Evolutionary conservation across 2,797 vertebrate genomes (phyloP).

Genomic region (Rhabdophis nuchalis): DNA sequence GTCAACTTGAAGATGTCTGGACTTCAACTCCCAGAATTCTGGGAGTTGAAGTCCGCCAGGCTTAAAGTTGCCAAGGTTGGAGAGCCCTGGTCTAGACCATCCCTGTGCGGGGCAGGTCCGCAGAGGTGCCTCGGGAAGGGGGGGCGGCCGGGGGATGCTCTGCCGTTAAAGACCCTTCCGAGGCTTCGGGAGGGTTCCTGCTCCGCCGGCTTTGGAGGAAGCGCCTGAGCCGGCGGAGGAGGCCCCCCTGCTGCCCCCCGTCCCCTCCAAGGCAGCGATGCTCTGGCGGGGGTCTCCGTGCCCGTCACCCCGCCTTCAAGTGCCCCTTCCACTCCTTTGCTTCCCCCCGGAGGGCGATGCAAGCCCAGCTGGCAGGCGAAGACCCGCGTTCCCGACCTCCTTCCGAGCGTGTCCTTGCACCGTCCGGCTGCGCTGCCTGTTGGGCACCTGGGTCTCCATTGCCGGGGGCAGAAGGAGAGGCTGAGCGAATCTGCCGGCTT

Average conservation of each 20-base stretch:
- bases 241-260: neutral
- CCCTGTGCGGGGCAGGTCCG: neutral
- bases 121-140: neutral
- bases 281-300: neutral
- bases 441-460: neutral
- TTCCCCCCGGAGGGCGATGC: neutral
- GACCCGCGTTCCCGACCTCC: too few relatives aligned
- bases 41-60: too few relatives aligned
- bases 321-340: neutral
- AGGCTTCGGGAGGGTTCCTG: neutral
- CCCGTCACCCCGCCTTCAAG: neutral
- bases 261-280: neutral
- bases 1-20: too few relatives aligned
- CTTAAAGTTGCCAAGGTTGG: too few relatives aligned
- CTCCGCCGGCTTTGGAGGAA: neutral
- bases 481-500: neutral
- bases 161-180: neutral
- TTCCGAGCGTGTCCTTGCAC: too few relatives aligned
- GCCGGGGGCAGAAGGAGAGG: neutral
- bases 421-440: too few relatives aligned
- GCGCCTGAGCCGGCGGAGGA: neutral
- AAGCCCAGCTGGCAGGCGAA: too few relatives aligned
- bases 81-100: too few relatives aligned
- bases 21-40: too few relatives aligned
- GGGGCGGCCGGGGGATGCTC: accelerated